Evolutionary conservation across 2,113 vertebrate species (phyloP).

Genomic region (Neodontobutis hainanensis): DNA sequence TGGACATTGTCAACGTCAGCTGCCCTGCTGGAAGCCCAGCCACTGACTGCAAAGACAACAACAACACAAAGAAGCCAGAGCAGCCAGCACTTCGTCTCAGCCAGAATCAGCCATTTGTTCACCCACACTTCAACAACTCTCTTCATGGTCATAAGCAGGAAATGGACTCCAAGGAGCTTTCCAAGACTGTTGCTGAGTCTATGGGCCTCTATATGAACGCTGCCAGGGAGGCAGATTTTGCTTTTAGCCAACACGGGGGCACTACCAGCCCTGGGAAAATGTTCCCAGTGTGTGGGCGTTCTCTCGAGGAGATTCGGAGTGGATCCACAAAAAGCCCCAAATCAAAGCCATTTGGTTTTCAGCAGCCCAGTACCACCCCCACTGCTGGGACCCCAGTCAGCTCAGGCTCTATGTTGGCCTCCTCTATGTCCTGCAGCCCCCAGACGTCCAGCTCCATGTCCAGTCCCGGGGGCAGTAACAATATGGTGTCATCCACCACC

Average conservation of each 20-base stretch:
- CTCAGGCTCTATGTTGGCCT: slow-evolving; percentile 76
- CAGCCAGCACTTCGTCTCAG: slow-evolving; percentile 83
- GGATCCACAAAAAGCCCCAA: slow-evolving; percentile 71
- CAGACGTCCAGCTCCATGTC: slow-evolving; percentile 81
- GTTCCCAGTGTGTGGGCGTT: slow-evolving; percentile 84
- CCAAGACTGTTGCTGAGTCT: slow-evolving; percentile 94
- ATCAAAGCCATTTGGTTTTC: slow-evolving; percentile 79
- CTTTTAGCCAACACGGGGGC: slow-evolving; percentile 84
- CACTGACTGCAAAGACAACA: slow-evolving; percentile 82
- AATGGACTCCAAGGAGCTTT: slow-evolving; percentile 95
- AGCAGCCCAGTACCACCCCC: slow-evolving; percentile 75
- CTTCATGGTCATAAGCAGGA: slow-evolving; percentile 80
- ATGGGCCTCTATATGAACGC: slow-evolving; percentile 99
- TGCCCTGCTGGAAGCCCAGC: slow-evolving; percentile 78
- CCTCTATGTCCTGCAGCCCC: slow-evolving; percentile 85
- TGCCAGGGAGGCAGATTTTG: slow-evolving; percentile 88
- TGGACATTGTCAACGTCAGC: slow-evolving; percentile 89
- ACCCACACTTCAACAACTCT: slow-evolving; percentile 86
- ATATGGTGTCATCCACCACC: slow-evolving; percentile 90
- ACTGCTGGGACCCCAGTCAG: slow-evolving; percentile 71
- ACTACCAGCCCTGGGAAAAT: slow-evolving; percentile 85
- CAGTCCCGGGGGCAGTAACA: slow-evolving; percentile 81
- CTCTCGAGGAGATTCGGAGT: slow-evolving; percentile 76
- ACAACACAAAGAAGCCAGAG: slow-evolving; percentile 85
- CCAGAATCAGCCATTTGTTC: slow-evolving; percentile 81